A percentile compares a stretch with the other conserved stretches of the same genome.
phyloP scores from a whole-genome alignment of 2,888 invertebrate species.

The Hyles lineata region DNA sequence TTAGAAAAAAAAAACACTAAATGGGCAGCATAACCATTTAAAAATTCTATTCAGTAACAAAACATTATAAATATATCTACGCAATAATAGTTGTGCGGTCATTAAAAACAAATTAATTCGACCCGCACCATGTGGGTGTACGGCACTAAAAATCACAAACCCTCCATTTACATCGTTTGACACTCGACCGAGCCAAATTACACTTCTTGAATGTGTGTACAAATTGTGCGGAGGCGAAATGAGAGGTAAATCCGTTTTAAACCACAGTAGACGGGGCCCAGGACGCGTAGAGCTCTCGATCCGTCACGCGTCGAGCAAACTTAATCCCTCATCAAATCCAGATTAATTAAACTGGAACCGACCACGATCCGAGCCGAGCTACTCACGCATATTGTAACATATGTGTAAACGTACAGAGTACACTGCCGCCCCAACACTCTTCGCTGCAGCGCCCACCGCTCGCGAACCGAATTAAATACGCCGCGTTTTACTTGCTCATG shows the following conservation, averaged over 20 bases:
- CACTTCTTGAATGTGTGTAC: conserved; percentile 70
- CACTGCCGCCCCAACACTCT: conserved; percentile 31
- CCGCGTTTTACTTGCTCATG: not conserved
- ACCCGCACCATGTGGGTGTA: not conserved
- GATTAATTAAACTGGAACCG: conserved; percentile 78
- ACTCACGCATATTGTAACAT: conserved; percentile 63
- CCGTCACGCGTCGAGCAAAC: conserved; percentile 80
- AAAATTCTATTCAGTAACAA: not conserved
- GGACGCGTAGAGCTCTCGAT: conserved; percentile 72
- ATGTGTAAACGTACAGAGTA: conserved; percentile 45
- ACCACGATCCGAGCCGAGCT: conserved; percentile 69
- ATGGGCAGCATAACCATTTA: too few species aligned
- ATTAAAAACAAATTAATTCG: not conserved
- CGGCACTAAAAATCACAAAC: conserved; percentile 19
- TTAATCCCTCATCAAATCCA: conserved; percentile 83
- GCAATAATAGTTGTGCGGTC: not conserved
- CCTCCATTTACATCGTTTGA: conserved; percentile 10
- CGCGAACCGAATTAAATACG: not conserved
- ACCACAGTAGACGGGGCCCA: conserved; percentile 68
- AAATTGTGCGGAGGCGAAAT: conserved; percentile 72
- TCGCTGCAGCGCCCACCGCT: not conserved
- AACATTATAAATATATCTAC: not conserved
- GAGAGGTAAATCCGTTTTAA: conserved; percentile 79
- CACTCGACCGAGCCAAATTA: conserved; percentile 45
- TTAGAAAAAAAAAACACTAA: too few species aligned